phyloP scores from a whole-genome alignment of 2,888 invertebrate species.

The Lampropteryx suffumata region DNA sequence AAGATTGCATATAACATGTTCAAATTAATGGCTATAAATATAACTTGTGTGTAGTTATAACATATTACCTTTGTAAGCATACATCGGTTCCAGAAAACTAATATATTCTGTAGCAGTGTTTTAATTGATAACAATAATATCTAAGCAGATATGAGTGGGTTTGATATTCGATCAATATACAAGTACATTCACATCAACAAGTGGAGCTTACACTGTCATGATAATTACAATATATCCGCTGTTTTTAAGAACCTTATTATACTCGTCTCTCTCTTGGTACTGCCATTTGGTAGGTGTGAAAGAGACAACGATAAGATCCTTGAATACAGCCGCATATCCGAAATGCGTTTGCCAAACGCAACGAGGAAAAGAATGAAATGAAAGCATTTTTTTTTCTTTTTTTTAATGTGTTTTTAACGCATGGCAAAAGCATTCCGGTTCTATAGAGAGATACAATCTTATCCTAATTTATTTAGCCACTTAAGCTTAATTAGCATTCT shows the following conservation, averaged over 20 bases:
- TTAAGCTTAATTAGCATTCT: slow-evolving; percentile 72
- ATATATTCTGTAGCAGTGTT: not conserved
- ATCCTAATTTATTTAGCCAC: slow-evolving; percentile 71
- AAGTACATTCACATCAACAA: slow-evolving; percentile 50
- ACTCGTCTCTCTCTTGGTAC: not conserved
- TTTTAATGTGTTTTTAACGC: slow-evolving; percentile 20
- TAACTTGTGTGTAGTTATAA: too few relatives aligned
- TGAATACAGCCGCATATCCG: slow-evolving; percentile 9
- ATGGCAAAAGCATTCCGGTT: slow-evolving; percentile 34
- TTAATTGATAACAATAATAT: slow-evolving; percentile 47
- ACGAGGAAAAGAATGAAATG: slow-evolving; percentile 29
- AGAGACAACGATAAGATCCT: slow-evolving; percentile 4
- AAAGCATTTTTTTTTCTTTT: slow-evolving; percentile 18
- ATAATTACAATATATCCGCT: slow-evolving; percentile 36
- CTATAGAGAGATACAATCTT: slow-evolving; percentile 66
- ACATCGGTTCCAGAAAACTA: not conserved
- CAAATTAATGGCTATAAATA: too few relatives aligned
- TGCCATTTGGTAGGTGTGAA: not conserved
- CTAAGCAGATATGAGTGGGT: slow-evolving; percentile 76
- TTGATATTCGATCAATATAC: slow-evolving; percentile 61
- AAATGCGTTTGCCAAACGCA: slow-evolving; percentile 30
- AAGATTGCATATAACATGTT: too few relatives aligned
- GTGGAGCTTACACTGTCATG: slow-evolving; percentile 69
- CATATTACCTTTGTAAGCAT: not conserved
- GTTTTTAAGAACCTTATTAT: slow-evolving; percentile 2